Evolutionary conservation across 2,888 invertebrate genomes (phyloP).

Genomic region (Himalopsyche anomala): DNA sequence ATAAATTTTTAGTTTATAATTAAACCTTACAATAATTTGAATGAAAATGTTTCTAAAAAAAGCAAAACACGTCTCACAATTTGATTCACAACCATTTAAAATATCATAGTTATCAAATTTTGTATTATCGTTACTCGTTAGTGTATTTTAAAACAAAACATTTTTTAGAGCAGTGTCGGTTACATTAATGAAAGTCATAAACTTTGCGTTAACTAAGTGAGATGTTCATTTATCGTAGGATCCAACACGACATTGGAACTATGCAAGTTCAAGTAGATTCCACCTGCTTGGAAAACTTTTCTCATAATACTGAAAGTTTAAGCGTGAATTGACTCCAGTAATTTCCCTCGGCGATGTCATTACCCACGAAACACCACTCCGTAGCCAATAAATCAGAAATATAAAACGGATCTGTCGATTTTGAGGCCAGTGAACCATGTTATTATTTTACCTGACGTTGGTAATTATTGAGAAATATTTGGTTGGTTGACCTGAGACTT

Average conservation of each 20-base stretch:
- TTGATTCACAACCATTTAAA: too few species aligned
- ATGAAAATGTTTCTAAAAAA: too few species aligned
- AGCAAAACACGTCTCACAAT: too few species aligned
- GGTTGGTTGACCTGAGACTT: not conserved
- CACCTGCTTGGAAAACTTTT: slow-evolving; percentile 58
- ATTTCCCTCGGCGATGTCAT: slow-evolving; percentile 37
- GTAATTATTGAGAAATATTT: not conserved
- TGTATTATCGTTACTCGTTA: not conserved
- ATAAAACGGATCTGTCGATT: slow-evolving; percentile 39
- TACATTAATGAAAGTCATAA: slow-evolving; percentile 6
- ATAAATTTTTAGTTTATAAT: too few species aligned
- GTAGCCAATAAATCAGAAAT: slow-evolving; percentile 38
- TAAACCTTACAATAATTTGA: too few species aligned
- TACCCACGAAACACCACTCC: slow-evolving; percentile 46
- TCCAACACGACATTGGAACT: slow-evolving; percentile 50
- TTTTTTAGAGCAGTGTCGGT: not conserved
- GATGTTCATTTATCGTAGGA: slow-evolving; percentile 45
- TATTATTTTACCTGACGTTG: not conserved
- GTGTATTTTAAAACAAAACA: not conserved
- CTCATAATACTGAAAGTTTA: slow-evolving; percentile 60
- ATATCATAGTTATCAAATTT: too few species aligned
- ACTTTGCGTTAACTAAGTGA: slow-evolving; percentile 13
- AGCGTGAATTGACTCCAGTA: slow-evolving; percentile 54
- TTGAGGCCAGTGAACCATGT: not conserved
- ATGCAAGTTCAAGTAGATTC: slow-evolving; percentile 43